Evolutionary conservation across 2,113 vertebrate species (phyloP), one percentile per base, ranked within the genome.

Genomic region (Prinia subflava): DNA sequence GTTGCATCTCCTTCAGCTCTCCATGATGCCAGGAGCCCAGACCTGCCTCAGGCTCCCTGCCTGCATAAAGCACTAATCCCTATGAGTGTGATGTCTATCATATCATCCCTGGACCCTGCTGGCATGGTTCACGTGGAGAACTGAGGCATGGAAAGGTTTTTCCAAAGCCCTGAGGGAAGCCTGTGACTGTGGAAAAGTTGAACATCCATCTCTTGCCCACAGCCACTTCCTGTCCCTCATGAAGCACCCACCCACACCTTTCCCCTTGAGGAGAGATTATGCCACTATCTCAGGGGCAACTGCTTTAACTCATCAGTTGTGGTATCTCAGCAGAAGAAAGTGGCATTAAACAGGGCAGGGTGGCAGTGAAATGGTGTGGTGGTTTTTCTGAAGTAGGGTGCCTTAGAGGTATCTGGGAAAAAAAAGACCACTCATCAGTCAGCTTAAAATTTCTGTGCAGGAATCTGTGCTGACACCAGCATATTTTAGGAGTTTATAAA

Each of bases 61-160:
- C 23, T 76, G 35, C 47, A 42, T 71, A 41, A 76, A 28, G 10
- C 47, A 37, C 25, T 63, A 30, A 59, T 14, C 22, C 16, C 39
- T 33, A 2, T 68, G 25, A 55, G 9, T 68, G 28, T 55, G 23
- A 16, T 64, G 25, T 71, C 77, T 52, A 4, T 13, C 17, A 7
- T 41, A 23, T 11, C 5, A 10, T 24, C 42, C n/a, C 41, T 2
- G 2, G 27, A 18, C 37, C 30, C 27, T 3, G 0, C 9, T 25
- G 11, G 22, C 24, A 28, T 0, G 3, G 46, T 41, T 57, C 5
- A 5, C 15, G 25, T 41, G 24, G 33, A 64, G 44, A 59, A 55
- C 25, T 50, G 59, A 82, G 22, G 18, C 22, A 13, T 4, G 11
- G 42, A 44, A 57, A 39, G 39, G 50, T 57, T 92, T 87, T 65